Evolutionary conservation across 2,797 vertebrate species (phyloP).

Genomic region (Heliangelus exortis): DNA sequence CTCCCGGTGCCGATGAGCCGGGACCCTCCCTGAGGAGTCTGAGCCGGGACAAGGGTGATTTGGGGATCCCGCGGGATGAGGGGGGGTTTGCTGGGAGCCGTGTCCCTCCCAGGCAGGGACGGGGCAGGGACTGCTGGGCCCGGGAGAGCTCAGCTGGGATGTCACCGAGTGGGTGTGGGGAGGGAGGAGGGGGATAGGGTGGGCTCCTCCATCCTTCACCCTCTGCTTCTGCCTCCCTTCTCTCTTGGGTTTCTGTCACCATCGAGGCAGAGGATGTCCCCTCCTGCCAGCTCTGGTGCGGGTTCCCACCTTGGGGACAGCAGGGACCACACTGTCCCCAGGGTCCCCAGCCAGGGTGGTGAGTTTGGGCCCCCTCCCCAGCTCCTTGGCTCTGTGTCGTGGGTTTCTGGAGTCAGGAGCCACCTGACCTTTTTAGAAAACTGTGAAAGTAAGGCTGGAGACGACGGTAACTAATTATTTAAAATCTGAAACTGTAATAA

Average conservation of each 20-base stretch:
- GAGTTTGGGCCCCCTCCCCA: rapidly evolving
- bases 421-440: not conserved
- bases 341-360: rapidly evolving
- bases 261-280: not conserved
- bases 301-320: not conserved
- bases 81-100: no score
- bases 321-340: not conserved
- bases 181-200: not conserved
- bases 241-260: not conserved
- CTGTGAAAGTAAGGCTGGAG: not conserved
- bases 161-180: rapidly evolving
- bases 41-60: not conserved
- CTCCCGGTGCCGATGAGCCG: not conserved
- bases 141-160: not conserved
- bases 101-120: no score
- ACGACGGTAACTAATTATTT: slow-evolving; percentile 66
- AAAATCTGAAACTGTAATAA: slow-evolving; percentile 58
- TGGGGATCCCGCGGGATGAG: no score
- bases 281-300: not conserved
- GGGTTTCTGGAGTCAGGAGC: not conserved
- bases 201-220: not conserved
- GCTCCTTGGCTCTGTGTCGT: rapidly evolving
- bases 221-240: not conserved
- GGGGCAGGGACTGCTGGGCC: no score
- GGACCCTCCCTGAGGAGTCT: not conserved